Evolutionary conservation across 2,888 invertebrate species (phyloP).

Genomic region (Lithophane ornitopus): DNA sequence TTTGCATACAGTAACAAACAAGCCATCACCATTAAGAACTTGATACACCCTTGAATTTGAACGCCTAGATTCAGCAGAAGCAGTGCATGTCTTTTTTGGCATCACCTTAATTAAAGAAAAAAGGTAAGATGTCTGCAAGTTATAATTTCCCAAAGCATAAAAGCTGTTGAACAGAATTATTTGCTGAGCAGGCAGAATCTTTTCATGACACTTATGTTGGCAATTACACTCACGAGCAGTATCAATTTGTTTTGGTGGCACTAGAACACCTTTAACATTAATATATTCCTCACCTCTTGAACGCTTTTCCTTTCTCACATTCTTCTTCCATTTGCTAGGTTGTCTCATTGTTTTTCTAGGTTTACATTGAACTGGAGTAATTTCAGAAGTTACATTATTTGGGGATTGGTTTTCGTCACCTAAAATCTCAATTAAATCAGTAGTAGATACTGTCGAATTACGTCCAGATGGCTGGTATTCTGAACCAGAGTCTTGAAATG

Average conservation of each 20-base stretch:
- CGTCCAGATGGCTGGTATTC: constrained; percentile 38
- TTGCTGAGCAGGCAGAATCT: constrained; percentile 3
- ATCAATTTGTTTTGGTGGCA: constrained; percentile 16
- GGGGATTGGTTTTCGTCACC: constrained; percentile 6
- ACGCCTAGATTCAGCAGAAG: constrained; percentile 32
- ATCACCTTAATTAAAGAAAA: constrained; percentile 43
- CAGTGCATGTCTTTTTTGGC: constrained; percentile 38
- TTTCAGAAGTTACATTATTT: constrained; percentile 4
- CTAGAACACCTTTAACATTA: constrained; percentile 9
- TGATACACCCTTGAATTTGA: constrained; percentile 37
- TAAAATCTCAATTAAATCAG: constrained; percentile 3
- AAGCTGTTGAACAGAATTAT: constrained; percentile 1
- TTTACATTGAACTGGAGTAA: constrained; percentile 2
- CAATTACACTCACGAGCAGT: constrained; percentile 17
- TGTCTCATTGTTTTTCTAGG: constrained; percentile 33
- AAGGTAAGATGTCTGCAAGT: constrained; percentile 40
- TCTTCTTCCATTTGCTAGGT: constrained; percentile 27
- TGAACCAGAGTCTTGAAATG: constrained; percentile 37
- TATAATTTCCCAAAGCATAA: constrained; percentile 24
- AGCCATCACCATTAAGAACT: background rate
- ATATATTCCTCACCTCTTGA: constrained; percentile 18
- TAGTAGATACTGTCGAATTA: constrained; percentile 16
- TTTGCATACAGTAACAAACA: background rate
- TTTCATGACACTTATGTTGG: constrained; percentile 9
- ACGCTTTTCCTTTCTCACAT: constrained; percentile 29